Percentiles rank a stretch among this genome's conserved stretches.
Evolutionary conservation across 2,797 vertebrate species (phyloP).

Genomic region (Octomys mimax): DNA sequence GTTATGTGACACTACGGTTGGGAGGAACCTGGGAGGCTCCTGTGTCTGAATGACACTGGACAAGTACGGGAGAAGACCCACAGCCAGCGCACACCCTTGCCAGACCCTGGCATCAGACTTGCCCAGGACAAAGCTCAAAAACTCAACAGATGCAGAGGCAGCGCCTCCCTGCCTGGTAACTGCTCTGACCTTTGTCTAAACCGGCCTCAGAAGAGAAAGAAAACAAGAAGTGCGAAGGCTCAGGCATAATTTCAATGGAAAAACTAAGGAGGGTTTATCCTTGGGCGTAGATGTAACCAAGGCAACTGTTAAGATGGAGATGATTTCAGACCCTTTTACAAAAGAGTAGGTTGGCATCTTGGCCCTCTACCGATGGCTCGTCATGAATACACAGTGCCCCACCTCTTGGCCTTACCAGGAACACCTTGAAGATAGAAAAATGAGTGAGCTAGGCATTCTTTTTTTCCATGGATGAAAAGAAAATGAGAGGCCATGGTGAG

Average conservation of each 20-base stretch:
- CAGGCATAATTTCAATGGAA: constrained; percentile 64
- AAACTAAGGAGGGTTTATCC: constrained; percentile 72
- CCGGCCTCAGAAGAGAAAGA: constrained; percentile 64
- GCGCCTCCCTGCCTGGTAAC: background rate
- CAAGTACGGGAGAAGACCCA: background rate
- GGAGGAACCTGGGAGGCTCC: background rate
- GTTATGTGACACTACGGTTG: background rate
- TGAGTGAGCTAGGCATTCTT: background rate
- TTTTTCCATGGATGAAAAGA: constrained; percentile 5
- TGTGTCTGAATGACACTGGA: background rate
- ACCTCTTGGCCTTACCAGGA: background rate
- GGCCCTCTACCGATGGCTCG: constrained; percentile 42
- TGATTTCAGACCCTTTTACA: constrained; percentile 74
- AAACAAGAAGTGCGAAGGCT: constrained; percentile 49
- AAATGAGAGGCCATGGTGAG: background rate
- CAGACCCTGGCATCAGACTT: background rate
- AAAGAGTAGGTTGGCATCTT: constrained; percentile 63
- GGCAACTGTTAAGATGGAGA: constrained; percentile 75
- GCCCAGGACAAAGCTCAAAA: background rate
- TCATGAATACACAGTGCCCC: background rate
- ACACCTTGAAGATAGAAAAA: background rate
- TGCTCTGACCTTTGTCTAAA: constrained; percentile 65
- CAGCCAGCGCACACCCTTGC: fast-evolving
- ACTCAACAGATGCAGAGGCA: background rate
- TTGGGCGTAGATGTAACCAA: constrained; percentile 77